phyloP scores from a whole-genome alignment of 1,140 invertebrate species.

The Neotoxoptera formosana region DNA sequence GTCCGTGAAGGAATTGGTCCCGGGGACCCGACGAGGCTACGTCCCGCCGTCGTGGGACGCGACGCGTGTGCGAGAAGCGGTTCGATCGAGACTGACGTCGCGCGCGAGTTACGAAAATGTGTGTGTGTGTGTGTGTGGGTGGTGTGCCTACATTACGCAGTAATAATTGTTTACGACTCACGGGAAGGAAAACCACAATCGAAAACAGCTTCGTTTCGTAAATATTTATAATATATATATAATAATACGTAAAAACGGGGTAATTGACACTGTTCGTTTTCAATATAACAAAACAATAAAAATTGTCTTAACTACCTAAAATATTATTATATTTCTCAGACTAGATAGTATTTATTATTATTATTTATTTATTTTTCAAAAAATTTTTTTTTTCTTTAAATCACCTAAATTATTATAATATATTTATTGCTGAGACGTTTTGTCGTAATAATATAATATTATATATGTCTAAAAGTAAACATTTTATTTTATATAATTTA shows the following conservation, averaged over 20 bases:
- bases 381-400: not conserved
- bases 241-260: conserved; percentile 47
- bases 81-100: no score
- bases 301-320: conserved; percentile 53
- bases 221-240: conserved; percentile 13
- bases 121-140: no score
- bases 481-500: conserved; percentile 22
- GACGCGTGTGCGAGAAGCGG: no score
- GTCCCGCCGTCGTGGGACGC: no score
- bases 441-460: not conserved
- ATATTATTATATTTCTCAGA: conserved; percentile 54
- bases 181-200: not conserved
- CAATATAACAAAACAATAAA: conserved; percentile 54
- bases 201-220: conserved; percentile 21
- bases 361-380: not conserved
- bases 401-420: conserved; percentile 36
- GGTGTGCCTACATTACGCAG: no score
- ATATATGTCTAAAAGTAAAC: conserved; percentile 38
- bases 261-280: conserved; percentile 55
- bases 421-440: conserved; percentile 57
- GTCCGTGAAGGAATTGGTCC: no score
- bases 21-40: no score
- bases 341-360: conserved; percentile 48
- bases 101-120: no score
- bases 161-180: no score